A percentile compares a stretch with the other conserved stretches of the same genome.
phyloP scores from a whole-genome alignment of 2,797 vertebrate genomes.

The Myoxocephalus aenaeus region DNA sequence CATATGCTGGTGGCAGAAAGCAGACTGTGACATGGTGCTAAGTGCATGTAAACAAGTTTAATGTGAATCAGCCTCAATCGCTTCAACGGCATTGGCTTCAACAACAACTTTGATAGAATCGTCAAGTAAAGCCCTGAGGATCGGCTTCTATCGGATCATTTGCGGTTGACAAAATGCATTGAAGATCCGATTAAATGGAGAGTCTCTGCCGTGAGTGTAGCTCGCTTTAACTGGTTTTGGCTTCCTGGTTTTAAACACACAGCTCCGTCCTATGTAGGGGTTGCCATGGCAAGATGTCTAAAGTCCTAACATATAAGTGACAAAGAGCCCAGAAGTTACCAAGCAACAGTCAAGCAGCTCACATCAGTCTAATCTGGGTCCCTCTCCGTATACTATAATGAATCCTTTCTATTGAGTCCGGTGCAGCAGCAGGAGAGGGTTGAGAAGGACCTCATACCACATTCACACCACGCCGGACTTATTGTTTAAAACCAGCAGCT shows the following conservation, averaged over 20 bases:
- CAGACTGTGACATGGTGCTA: neutral
- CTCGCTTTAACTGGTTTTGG: neutral
- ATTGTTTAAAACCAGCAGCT: neutral
- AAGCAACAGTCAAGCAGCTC: slow-evolving; percentile 38
- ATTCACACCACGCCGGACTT: neutral
- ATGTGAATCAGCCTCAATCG: neutral
- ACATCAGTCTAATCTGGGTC: slow-evolving; percentile 44
- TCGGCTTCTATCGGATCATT: neutral
- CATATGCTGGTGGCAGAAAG: neutral
- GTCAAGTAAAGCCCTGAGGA: neutral
- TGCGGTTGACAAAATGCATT: neutral
- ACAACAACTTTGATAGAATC: neutral
- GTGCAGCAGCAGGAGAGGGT: slow-evolving; percentile 17
- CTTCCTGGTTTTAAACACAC: slow-evolving; percentile 9
- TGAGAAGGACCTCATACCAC: neutral
- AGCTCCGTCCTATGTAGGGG: neutral
- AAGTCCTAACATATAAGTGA: neutral
- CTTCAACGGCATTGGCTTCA: neutral
- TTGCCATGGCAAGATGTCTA: slow-evolving; percentile 31
- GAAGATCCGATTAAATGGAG: neutral
- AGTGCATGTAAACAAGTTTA: neutral
- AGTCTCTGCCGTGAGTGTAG: neutral
- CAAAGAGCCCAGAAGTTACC: slow-evolving; percentile 24
- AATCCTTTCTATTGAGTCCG: slow-evolving; percentile 18
- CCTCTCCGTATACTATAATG: slow-evolving; percentile 21